Conservation (phyloP, 2,888 invertebrate species). For the Philonicus albiceps region DNA sequence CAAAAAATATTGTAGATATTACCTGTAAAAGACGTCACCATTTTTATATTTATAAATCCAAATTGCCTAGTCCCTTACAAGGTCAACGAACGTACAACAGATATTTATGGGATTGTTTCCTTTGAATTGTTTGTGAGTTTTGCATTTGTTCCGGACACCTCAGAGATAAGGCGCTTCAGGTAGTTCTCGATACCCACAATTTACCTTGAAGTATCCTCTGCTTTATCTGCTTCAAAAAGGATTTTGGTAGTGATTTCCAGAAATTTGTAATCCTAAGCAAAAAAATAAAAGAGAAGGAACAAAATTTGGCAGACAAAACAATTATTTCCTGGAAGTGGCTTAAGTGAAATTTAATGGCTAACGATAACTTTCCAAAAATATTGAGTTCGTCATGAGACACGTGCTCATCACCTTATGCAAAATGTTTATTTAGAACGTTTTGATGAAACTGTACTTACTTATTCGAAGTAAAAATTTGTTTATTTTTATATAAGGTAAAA, state of each 20-base stretch:
- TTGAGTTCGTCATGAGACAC: background rate
- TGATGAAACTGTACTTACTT: background rate
- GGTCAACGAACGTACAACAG: background rate
- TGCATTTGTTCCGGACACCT: background rate
- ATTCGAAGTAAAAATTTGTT: background rate
- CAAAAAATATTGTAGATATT: background rate
- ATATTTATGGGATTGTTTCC: background rate
- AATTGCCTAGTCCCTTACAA: background rate
- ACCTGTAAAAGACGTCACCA: background rate
- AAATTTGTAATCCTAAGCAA: background rate
- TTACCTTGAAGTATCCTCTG: background rate
- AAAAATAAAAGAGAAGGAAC: background rate
- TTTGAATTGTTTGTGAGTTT: background rate
- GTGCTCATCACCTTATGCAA: background rate
- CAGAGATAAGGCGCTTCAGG: background rate
- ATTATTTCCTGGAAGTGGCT: constrained; percentile 1
- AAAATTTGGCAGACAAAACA: background rate
- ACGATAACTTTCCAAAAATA: background rate
- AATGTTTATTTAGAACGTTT: background rate
- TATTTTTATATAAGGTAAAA: background rate
- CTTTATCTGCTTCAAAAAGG: background rate
- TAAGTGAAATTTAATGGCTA: constrained; percentile 17
- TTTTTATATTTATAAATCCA: background rate
- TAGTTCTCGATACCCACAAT: background rate
- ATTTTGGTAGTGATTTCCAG: background rate